Evolutionary conservation across 2,888 invertebrate genomes (phyloP), one percentile per base, ranked within the genome.

Genomic region (Meiosimyza decipiens): DNA sequence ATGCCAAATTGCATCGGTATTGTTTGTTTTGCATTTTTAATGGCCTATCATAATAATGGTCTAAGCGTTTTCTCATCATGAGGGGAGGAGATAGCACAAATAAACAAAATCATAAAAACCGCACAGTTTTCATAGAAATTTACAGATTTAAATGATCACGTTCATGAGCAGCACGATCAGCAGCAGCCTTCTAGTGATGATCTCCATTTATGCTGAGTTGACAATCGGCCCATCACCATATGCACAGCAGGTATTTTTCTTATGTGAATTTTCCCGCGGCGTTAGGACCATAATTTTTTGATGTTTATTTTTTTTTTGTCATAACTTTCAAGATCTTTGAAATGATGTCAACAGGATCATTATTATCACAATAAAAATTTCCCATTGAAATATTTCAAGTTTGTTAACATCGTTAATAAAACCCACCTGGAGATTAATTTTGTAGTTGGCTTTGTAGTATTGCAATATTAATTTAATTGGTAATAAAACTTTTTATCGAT

Each of bases 271-370:
- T 28, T 28, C 3, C 28, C 7, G 55, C 13, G 11, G 55, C 55
- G 16, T 18, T 22, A 1, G 28, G 28, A 5, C 13, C 1, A 16
- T 54, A n/a, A n/a, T n/a, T 47, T 16, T n/a, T 15, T 62, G 1
- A 55, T 67, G 33, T 11, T 11, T 57, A n/a, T 11, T 15, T 49
- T 57, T n/a, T 57, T 49, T 40, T 59, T 16, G 7, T 59, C 49
- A 49, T 40, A 40, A 40, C 9, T 40, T 40, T 40, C 7, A 18
- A 57, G 49, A n/a, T 60, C 49, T n/a, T 22, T 33, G 51, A 16
- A 13, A 47, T n/a, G n/a, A 69, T 60, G 60, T 69, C 60, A 59
- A 12, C 59, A 60, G 59, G 69, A 51, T 69, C 33, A 51, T 68
- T 59, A 50, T 40, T 40, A 4, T 40, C 9, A 40, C 9, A 40